Evolutionary conservation across 2,888 invertebrate species (phyloP), one percentile per base, ranked within the genome.

Genomic region (Eumacrocentrus americanus): DNA sequence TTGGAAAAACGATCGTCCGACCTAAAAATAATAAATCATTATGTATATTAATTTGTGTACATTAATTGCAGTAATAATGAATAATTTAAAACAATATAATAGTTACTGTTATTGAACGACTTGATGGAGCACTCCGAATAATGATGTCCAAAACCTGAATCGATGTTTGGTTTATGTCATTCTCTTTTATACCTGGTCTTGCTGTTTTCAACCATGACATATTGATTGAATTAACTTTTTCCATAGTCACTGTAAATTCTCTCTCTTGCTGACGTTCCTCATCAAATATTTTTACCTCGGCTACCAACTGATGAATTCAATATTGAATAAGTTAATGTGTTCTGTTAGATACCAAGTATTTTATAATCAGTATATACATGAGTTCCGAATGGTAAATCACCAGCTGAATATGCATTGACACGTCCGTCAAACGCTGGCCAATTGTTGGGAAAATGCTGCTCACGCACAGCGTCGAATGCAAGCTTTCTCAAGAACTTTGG

Each of bases 121-220:
- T 81, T 72, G 84, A 81, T 0, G 89, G 86, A 23, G 88, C 84
- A 73, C 87, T 87, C 12, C 91, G 82, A 73, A 97, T 83, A 46
- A 95, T 89, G 1, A 95, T 89, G 78, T 96, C 95, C 29, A 96
- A 80, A n/a, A 91, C 92, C 77, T 92, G 93, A 12, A 91, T 81
- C 0, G 84, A 87, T 61, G 84, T 85, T 56, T 85, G 85, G 0
- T 88, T 87, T 0, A 14, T 40, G 12, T 94, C 92, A 0, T 25
- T 40, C n/a, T 93, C 93, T 72, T 89, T 89, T 5, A 89, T 81
- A 0, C 85, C 89, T 64, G 84, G 84, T 42, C 83, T 84, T 0
- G 88, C 87, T 0, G 70, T 65, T 16, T 70, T 64, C 14, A 87
- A 72, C 60, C 81, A 82, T 0, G 72, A 72, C 34, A 87, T 76